These are phyloP conservation scores for Agrilus planipennis DNA, from an alignment of 1,140 invertebrate genomes.

Conservation along the genomic window DNA sequence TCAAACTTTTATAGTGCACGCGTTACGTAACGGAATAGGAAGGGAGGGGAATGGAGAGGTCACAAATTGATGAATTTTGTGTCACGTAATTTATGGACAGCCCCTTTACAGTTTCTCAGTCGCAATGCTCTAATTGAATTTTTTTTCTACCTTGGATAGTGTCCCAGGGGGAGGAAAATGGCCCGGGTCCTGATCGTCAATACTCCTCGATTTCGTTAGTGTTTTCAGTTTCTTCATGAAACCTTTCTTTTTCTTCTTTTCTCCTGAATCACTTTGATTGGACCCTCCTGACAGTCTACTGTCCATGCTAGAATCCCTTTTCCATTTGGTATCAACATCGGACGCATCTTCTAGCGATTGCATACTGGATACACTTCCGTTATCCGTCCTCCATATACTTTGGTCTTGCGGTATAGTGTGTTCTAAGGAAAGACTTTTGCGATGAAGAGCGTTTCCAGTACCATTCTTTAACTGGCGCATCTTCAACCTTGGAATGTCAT, in stretches of 20 bases:
- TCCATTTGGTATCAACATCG: slow-evolving; percentile 38
- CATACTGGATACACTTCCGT: slow-evolving; percentile 67
- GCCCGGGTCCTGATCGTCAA: slow-evolving; percentile 47
- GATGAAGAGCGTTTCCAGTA: slow-evolving; percentile 43
- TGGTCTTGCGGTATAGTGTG: slow-evolving; percentile 45
- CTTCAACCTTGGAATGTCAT: slow-evolving; percentile 16
- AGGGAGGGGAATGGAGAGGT: no score
- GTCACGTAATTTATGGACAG: no score
- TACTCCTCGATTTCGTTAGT: slow-evolving; percentile 71
- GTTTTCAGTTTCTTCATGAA: slow-evolving; percentile 75
- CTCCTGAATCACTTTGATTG: slow-evolving; percentile 67
- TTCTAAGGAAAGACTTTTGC: slow-evolving; percentile 65
- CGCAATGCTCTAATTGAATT: no score
- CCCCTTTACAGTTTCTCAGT: no score
- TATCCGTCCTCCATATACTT: slow-evolving; percentile 59
- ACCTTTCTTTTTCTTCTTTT: slow-evolving; percentile 64
- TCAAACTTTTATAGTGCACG: no score
- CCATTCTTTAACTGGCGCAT: slow-evolving; percentile 30
- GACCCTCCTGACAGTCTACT: slow-evolving; percentile 71
- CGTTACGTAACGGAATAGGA: no score
- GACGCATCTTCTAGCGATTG: slow-evolving; percentile 58
- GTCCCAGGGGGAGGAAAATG: slow-evolving; percentile 20
- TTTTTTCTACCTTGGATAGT: slow-evolving; percentile 22
- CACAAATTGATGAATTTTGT: no score
- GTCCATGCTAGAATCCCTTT: slow-evolving; percentile 59